Evolutionary conservation across 2,797 vertebrate species (phyloP), one percentile per base, ranked within the genome.

Genomic region (Chromobotia macracanthus): DNA sequence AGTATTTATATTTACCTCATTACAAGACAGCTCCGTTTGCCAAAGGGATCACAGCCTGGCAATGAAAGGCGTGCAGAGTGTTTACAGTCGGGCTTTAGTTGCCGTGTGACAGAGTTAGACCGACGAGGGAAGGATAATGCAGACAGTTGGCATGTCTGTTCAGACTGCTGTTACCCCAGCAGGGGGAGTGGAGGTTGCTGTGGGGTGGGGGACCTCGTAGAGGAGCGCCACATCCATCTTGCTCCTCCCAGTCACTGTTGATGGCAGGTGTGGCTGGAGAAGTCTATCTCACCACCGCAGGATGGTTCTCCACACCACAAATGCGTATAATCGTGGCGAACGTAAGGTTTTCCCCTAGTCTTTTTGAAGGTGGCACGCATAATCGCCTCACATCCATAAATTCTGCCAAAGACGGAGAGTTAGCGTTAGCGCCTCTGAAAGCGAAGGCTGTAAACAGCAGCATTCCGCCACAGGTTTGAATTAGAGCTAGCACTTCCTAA

Each of bases 81-180:
- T 92, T 92, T 92, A 86, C 88, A 82, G 75, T 88, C 78, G 76
- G 87, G 90, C 87, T 91, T 87, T 85, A 86, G 80, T 81, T 90
- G 89, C 88, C 86, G 89, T 80, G 81, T 83, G 86, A 87, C 84
- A 87, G 84, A 83, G 82, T 72, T 44, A 60, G 72, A 68, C 64
- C 81, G 15, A 70, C 19, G 46, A 75, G 51, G 65, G 78, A 53
- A 16, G 64, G 82, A 72, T 74, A 78, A 84, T 71, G 51, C 25
- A 46, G 51, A 61, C 31, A 65, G 60, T 82, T 80, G 71, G 69
- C 77, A 80, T 75, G 80, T 82, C 71, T 76, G 55, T 79, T 76
- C 21, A 76, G 73, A 76, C 71, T 61, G 80, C 60, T 82, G 80
- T 77, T 77, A 82, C 70, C 50, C 71, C 55, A 61, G 51, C 53